Conservation (phyloP, 2,113 vertebrate genomes). For the Macquaria australasica region DNA sequence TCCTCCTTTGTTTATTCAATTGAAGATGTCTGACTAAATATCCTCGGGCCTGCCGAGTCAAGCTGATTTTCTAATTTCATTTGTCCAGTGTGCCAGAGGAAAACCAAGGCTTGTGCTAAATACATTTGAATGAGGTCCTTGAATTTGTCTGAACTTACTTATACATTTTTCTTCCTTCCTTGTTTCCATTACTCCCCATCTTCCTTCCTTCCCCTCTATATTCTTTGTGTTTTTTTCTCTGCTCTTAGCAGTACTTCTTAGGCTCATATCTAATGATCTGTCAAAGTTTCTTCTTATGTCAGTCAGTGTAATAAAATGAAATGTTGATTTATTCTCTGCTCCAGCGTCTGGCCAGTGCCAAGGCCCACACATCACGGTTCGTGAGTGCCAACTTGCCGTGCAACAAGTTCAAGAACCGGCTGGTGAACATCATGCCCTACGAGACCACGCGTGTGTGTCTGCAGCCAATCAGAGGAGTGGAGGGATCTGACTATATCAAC, state of each 20-base stretch:
- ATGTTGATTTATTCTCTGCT: slow-evolving; percentile 26
- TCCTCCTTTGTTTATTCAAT: slow-evolving; percentile 69
- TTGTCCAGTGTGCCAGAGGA: slow-evolving; percentile 41
- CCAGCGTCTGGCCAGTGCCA: slow-evolving; percentile 96
- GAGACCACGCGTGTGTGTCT: slow-evolving; percentile 96
- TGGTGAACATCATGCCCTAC: slow-evolving; percentile 99
- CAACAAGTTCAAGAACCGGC: slow-evolving; percentile 99
- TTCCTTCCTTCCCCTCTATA: neutral
- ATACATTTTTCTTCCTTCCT: slow-evolving; percentile 13
- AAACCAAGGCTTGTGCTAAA: slow-evolving; percentile 52
- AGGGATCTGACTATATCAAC: slow-evolving; percentile 98
- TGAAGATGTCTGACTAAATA: slow-evolving; percentile 65
- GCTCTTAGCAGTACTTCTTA: neutral
- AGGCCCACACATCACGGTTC: slow-evolving; percentile 98
- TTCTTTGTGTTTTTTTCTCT: neutral
- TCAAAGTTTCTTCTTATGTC: slow-evolving; percentile 2
- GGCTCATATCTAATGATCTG: neutral
- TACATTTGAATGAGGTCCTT: slow-evolving; percentile 43
- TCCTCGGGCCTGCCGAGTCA: slow-evolving; percentile 51
- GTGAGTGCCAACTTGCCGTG: slow-evolving; percentile 99
- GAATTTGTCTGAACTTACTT: slow-evolving; percentile 21
- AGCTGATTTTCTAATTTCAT: slow-evolving; percentile 61
- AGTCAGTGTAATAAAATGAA: neutral
- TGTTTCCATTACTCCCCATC: neutral
- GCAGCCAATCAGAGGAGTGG: slow-evolving; percentile 98